A percentile compares a stretch with the other conserved stretches of the same genome.
Conservation (phyloP, 2,888 invertebrate species). For the Coenonympha arcania region DNA sequence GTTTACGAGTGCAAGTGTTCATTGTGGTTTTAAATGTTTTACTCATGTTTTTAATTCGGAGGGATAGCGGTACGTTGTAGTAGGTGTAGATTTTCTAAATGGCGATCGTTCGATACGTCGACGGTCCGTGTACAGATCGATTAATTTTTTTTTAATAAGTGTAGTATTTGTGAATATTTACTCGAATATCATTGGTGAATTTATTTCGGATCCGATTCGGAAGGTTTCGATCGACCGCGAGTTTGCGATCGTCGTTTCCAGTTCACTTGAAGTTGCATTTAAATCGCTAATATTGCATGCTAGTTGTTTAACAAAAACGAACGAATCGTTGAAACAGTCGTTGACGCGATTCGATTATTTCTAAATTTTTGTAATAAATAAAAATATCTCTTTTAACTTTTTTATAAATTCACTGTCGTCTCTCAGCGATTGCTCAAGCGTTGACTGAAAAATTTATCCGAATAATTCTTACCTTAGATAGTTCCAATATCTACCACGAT, state of each 20-base stretch:
- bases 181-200: constrained; percentile 68
- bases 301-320: constrained; percentile 44
- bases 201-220: constrained; percentile 49
- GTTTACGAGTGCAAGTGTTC: constrained; percentile 51
- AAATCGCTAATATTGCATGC: constrained; percentile 67
- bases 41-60: constrained; percentile 55
- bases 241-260: constrained; percentile 59
- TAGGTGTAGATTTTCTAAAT: constrained; percentile 47
- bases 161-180: constrained; percentile 59
- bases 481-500: constrained; percentile 18
- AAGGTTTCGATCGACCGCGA: constrained; percentile 43
- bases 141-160: constrained; percentile 54
- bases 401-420: constrained; percentile 24
- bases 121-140: constrained; percentile 54
- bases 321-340: constrained; percentile 37
- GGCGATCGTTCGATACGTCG: constrained; percentile 43
- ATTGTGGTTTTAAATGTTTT: constrained; percentile 55
- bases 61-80: constrained; percentile 46
- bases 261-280: constrained; percentile 72
- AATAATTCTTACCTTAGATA: constrained; percentile 21
- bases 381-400: constrained; percentile 20
- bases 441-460: constrained; percentile 51
- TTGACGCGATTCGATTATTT: constrained; percentile 26
- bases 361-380: constrained; percentile 12
- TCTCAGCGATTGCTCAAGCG: constrained; percentile 64